These are phyloP conservation scores for Theocolax elegans DNA, from an alignment of 1,140 invertebrate genomes.

Conservation along the genomic window DNA sequence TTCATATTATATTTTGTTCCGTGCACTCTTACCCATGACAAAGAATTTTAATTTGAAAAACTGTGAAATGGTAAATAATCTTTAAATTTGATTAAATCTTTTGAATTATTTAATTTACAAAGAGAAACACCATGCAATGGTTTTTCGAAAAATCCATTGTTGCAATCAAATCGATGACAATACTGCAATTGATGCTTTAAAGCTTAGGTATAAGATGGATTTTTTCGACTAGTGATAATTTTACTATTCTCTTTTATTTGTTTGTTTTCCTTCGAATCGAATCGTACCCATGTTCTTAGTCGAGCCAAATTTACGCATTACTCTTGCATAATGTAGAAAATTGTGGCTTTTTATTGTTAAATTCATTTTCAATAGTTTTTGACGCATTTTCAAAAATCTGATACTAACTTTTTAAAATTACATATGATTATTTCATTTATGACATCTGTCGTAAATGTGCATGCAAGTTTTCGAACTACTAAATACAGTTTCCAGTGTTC, in stretches of 20 bases:
- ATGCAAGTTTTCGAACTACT: background rate
- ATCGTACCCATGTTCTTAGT: no score
- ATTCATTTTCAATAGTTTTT: background rate
- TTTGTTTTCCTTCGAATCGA: slow-evolving; percentile 6
- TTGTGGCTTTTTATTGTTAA: background rate
- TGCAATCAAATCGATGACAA: background rate
- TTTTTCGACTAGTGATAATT: background rate
- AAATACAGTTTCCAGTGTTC: background rate
- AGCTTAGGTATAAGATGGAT: background rate
- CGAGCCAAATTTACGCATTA: no score
- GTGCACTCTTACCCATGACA: background rate
- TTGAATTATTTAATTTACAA: background rate
- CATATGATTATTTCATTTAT: no score
- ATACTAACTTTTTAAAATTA: background rate
- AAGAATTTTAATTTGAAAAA: background rate
- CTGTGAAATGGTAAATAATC: background rate
- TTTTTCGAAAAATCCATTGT: background rate
- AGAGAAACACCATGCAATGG: no score
- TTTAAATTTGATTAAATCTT: background rate
- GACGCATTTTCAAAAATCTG: background rate
- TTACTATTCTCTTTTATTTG: slow-evolving; percentile 3
- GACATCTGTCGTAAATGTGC: background rate
- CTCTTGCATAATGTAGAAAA: no score
- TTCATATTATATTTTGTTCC: background rate
- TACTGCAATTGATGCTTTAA: slow-evolving; percentile 16